Evolutionary conservation across 2,888 invertebrate species (phyloP).

Genomic region (Trisateles emortualis): DNA sequence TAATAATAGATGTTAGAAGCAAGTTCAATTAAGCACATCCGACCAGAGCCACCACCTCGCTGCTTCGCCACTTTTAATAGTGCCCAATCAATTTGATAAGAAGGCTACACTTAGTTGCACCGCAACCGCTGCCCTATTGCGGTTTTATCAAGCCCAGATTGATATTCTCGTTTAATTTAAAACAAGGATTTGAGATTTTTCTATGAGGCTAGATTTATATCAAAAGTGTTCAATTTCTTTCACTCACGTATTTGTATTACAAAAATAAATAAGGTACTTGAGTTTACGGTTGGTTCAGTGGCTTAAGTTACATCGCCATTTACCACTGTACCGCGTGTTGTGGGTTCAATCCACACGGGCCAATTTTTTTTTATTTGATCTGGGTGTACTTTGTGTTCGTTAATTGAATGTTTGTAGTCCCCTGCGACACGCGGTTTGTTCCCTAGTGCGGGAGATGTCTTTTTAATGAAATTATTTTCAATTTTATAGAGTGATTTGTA

Average conservation of each 20-base stretch:
- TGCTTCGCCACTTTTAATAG: slow-evolving; percentile 33
- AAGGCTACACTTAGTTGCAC: slow-evolving; percentile 23
- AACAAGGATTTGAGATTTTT: neutral
- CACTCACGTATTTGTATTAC: neutral
- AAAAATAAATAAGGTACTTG: too few relatives aligned
- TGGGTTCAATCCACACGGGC: too few relatives aligned
- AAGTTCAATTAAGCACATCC: slow-evolving; percentile 73
- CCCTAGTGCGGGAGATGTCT: too few relatives aligned
- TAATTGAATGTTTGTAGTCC: too few relatives aligned
- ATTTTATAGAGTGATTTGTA: too few relatives aligned
- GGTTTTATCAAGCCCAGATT: slow-evolving; percentile 9
- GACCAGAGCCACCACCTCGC: slow-evolving; percentile 61
- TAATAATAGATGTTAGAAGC: slow-evolving; percentile 72
- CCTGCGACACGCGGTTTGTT: too few relatives aligned
- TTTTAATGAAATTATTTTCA: too few relatives aligned
- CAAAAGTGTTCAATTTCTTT: neutral
- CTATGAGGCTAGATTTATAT: neutral
- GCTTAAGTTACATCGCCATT: too few relatives aligned
- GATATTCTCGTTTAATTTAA: slow-evolving; percentile 1
- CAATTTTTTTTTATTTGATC: too few relatives aligned
- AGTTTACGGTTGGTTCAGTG: too few relatives aligned
- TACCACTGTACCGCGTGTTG: too few relatives aligned
- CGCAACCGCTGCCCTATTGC: slow-evolving; percentile 23
- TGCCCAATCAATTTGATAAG: slow-evolving; percentile 61
- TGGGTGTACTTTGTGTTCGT: too few relatives aligned